phyloP scores from a whole-genome alignment of 2,888 invertebrate species.

The Octonoba sinensis region DNA sequence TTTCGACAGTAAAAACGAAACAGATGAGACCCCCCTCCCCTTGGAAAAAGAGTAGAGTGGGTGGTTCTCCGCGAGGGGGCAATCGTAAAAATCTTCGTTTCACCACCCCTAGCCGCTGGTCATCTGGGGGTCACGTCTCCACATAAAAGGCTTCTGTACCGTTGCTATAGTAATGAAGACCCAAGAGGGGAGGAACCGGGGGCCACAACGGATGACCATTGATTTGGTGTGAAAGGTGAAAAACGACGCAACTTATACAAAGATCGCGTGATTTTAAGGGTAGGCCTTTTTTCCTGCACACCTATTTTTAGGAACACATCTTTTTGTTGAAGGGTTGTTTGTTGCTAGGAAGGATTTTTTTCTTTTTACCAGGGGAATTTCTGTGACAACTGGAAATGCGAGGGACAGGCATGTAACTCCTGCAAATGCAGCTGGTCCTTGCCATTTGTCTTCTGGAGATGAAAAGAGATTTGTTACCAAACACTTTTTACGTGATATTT shows the following conservation, averaged over 20 bases:
- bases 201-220: constrained; percentile 47
- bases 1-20: constrained; percentile 24
- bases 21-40: constrained; percentile 4
- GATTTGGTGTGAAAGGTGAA: constrained; percentile 54
- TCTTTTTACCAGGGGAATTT: constrained; percentile 9
- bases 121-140: constrained; percentile 36
- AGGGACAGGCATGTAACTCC: constrained; percentile 14
- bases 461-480: constrained; percentile 1
- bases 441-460: background rate
- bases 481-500: no score
- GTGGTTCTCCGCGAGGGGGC: background rate
- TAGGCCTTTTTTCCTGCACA: constrained; percentile 3
- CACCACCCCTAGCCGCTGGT: constrained; percentile 38
- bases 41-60: constrained; percentile 13
- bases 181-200: constrained; percentile 8
- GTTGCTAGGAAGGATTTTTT: background rate
- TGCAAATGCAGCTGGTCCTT: constrained; percentile 10
- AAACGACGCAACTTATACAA: constrained; percentile 48
- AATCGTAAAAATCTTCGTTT: constrained; percentile 13
- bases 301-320: constrained; percentile 39
- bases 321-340: constrained; percentile 22
- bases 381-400: constrained; percentile 6
- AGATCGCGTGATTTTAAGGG: constrained; percentile 34
- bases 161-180: constrained; percentile 20
- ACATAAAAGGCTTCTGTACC: constrained; percentile 9